Evolutionary conservation across 1,140 invertebrate genomes (phyloP).

Genomic region (Tyrophagus putrescentiae): DNA sequence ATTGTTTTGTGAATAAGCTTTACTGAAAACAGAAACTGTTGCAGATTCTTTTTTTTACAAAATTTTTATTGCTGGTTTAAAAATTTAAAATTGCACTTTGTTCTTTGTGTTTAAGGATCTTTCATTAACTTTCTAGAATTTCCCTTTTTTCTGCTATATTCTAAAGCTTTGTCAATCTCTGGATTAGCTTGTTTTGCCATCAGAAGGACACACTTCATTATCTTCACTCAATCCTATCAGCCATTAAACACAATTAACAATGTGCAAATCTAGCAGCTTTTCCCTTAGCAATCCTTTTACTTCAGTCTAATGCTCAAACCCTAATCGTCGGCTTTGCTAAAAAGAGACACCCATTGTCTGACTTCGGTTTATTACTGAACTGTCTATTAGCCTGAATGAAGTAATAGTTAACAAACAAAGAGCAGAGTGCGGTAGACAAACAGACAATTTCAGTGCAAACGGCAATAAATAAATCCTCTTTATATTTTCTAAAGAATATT

Average conservation of each 20-base stretch:
- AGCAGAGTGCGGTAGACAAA: no score
- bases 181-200: neutral
- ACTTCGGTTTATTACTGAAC: neutral
- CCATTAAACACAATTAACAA: neutral
- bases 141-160: neutral
- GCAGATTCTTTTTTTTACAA: constrained; percentile 1
- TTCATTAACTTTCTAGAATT: neutral
- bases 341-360: neutral
- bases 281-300: neutral
- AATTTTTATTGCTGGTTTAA: neutral
- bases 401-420: no score
- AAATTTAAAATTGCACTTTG: no score
- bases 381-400: neutral
- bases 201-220: neutral
- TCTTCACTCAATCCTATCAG: neutral
- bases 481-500: no score
- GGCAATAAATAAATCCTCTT: no score
- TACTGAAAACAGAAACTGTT: no score
- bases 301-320: neutral
- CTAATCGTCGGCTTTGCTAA: no score
- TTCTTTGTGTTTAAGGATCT: no score
- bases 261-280: neutral
- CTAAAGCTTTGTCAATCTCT: neutral
- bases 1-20: no score
- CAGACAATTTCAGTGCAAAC: no score